Conservation (phyloP, 1,140 invertebrate genomes). For the Pachypsylla venusta region DNA sequence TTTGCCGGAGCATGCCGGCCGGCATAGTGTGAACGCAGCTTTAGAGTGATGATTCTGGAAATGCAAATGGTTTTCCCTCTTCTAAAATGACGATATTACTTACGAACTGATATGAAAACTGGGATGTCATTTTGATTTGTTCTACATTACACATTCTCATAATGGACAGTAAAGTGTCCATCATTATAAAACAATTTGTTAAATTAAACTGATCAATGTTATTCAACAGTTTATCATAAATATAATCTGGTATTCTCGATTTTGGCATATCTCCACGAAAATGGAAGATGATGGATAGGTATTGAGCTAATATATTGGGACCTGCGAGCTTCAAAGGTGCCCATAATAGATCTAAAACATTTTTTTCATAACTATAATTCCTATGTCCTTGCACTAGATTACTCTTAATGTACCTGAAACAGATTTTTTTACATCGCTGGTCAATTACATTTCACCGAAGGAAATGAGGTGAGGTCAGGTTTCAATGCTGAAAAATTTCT, state of each 20-base stretch:
- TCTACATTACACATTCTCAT: background rate
- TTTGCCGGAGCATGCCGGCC: too few species aligned
- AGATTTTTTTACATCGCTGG: too few species aligned
- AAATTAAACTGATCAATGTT: background rate
- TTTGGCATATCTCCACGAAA: background rate
- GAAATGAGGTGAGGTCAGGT: too few species aligned
- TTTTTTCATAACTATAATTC: background rate
- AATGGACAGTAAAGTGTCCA: background rate
- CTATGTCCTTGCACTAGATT: background rate
- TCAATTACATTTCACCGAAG: too few species aligned
- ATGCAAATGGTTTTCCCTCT: too few species aligned
- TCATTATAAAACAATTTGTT: background rate
- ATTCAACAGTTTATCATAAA: background rate
- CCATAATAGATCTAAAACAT: background rate
- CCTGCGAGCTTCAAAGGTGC: background rate
- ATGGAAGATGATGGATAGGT: background rate
- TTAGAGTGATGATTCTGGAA: too few species aligned
- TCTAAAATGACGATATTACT: too few species aligned
- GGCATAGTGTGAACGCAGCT: too few species aligned
- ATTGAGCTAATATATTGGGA: background rate
- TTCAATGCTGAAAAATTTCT: too few species aligned
- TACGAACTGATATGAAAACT: background rate
- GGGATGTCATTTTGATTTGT: background rate
- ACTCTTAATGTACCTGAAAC: conserved; percentile 1
- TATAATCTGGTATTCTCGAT: background rate